phyloP scores from a whole-genome alignment of 2,113 vertebrate species.

The Notiomystis cincta region DNA sequence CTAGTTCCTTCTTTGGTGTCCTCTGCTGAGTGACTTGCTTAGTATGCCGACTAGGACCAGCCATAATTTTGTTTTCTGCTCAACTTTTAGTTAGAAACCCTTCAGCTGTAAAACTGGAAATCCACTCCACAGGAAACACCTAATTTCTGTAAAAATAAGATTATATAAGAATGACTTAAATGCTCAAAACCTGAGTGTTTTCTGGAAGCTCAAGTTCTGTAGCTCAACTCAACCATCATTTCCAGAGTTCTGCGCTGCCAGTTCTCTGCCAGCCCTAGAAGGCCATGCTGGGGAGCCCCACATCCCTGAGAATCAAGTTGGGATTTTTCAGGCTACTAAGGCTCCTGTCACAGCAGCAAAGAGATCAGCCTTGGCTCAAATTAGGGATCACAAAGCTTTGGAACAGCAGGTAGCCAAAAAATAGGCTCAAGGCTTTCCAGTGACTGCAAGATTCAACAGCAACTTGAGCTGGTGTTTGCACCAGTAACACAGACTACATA shows the following conservation, averaged over 20 bases:
- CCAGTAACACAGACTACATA: not conserved
- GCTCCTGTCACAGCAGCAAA: not conserved
- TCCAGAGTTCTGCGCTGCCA: not conserved
- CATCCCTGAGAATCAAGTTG: not conserved
- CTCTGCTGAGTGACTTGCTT: not conserved
- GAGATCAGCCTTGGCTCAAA: not conserved
- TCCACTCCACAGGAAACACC: not conserved
- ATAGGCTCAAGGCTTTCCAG: not conserved
- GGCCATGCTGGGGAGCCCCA: not conserved
- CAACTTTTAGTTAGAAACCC: not conserved
- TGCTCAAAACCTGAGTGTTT: not conserved
- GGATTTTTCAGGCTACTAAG: not conserved
- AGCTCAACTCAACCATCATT: not conserved
- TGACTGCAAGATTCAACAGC: not conserved
- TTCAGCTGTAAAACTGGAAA: not conserved
- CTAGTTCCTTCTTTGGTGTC: not conserved
- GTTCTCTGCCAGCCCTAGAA: not conserved
- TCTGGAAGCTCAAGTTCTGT: not conserved
- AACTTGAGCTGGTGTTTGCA: not conserved
- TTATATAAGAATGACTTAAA: not conserved
- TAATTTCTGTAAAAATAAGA: not conserved
- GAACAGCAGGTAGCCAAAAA: not conserved
- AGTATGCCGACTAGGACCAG: not conserved
- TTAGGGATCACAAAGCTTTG: not conserved
- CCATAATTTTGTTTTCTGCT: not conserved